These are phyloP conservation scores for Lycocorax pyrrhopterus DNA, from an alignment of 2,113 vertebrate genomes.

Conservation along the genomic window DNA sequence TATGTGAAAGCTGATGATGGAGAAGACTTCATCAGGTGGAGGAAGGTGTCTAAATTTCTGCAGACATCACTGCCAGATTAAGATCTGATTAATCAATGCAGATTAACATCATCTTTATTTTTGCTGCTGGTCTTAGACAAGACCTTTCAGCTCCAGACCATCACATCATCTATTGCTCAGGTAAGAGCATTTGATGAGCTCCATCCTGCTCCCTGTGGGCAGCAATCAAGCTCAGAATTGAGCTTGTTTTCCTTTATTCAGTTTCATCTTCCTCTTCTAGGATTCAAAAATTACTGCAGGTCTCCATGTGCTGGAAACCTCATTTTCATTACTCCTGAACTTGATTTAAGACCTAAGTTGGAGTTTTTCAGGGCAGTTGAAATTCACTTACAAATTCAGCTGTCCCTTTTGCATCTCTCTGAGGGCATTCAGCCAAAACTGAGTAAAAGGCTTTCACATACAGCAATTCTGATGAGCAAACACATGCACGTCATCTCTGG, in stretches of 20 bases:
- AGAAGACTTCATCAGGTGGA: neutral
- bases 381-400: neutral
- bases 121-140: neutral
- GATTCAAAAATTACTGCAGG: neutral
- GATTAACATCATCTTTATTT: neutral
- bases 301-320: neutral
- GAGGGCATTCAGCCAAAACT: neutral
- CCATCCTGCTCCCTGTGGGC: neutral
- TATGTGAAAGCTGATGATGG: neutral
- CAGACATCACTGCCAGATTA: neutral
- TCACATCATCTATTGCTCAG: neutral
- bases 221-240: neutral
- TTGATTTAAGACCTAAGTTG: neutral
- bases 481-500: neutral
- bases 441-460: neutral
- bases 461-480: neutral
- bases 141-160: neutral
- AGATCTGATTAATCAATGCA: constrained; percentile 20
- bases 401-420: neutral
- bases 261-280: neutral
- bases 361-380: neutral
- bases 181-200: constrained; percentile 10
- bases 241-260: neutral
- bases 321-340: neutral
- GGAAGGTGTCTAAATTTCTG: neutral